phyloP scores from a whole-genome alignment of 2,113 vertebrate species.

The Dasyurus viverrinus region DNA sequence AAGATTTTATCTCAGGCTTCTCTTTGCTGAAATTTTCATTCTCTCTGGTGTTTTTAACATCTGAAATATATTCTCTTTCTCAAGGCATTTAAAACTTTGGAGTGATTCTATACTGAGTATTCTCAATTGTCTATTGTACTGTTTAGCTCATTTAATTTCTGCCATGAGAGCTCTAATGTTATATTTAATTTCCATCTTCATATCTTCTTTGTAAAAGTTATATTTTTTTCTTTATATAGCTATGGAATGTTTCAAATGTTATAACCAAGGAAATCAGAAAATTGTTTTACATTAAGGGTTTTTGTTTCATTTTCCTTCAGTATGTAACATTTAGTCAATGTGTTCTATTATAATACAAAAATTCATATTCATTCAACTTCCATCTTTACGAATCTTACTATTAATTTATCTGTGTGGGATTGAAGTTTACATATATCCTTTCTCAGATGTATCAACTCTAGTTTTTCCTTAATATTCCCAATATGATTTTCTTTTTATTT shows the following conservation, averaged over 20 bases:
- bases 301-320: neutral
- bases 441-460: neutral
- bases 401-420: neutral
- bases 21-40: neutral
- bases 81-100: neutral
- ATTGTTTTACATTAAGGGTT: neutral
- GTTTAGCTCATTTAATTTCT: neutral
- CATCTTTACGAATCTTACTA: neutral
- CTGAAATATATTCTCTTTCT: neutral
- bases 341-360: neutral
- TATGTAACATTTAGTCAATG: neutral
- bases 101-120: neutral
- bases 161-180: too few relatives aligned
- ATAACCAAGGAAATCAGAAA: neutral
- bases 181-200: neutral
- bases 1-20: neutral
- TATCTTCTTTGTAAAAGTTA: neutral
- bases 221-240: neutral
- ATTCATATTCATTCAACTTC: neutral
- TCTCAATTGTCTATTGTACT: neutral
- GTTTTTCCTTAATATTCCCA: neutral
- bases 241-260: neutral
- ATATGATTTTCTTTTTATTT: neutral
- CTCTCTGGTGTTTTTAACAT: neutral
- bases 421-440: neutral